Evolutionary conservation across 64 coral and sea anemone species (phyloP).

Genomic region (Acropora yongei): DNA sequence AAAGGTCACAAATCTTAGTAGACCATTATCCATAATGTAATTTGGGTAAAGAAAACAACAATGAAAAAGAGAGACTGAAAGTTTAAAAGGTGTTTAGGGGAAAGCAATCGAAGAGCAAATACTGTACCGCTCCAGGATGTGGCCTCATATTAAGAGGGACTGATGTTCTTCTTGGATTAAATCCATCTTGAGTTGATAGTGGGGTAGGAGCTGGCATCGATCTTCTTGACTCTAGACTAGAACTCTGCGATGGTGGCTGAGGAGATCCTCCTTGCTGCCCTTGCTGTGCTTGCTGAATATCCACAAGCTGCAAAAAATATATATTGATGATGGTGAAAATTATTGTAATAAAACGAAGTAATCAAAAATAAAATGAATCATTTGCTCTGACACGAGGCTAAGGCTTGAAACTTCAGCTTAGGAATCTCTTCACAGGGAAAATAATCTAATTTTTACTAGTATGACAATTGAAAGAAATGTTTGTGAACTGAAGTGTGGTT

Average conservation of each 20-base stretch:
- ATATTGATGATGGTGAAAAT: neutral
- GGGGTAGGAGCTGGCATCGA: constrained; percentile 15
- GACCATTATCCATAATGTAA: no score
- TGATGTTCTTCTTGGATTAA: constrained; percentile 21
- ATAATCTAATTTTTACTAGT: no score
- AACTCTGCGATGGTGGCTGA: neutral
- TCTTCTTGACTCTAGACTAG: neutral
- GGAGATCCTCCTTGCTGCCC: neutral
- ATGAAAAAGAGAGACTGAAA: no score
- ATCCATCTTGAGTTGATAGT: neutral
- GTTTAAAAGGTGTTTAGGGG: neutral
- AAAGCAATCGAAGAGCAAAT: neutral
- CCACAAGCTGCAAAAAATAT: constrained; percentile 9
- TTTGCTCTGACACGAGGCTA: no score
- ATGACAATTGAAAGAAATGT: no score
- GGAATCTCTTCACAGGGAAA: no score
- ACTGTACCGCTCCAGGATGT: neutral
- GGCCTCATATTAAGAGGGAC: constrained; percentile 27
- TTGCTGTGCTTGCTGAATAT: constrained; percentile 6
- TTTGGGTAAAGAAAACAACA: no score
- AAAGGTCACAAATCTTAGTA: no score
- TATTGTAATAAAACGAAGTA: neutral
- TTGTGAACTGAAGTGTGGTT: no score
- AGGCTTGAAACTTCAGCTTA: no score
- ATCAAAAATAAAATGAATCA: no score